Evolutionary conservation across 1,140 invertebrate species (phyloP), one percentile per base, ranked within the genome.

Genomic region (Pissodes strobi): DNA sequence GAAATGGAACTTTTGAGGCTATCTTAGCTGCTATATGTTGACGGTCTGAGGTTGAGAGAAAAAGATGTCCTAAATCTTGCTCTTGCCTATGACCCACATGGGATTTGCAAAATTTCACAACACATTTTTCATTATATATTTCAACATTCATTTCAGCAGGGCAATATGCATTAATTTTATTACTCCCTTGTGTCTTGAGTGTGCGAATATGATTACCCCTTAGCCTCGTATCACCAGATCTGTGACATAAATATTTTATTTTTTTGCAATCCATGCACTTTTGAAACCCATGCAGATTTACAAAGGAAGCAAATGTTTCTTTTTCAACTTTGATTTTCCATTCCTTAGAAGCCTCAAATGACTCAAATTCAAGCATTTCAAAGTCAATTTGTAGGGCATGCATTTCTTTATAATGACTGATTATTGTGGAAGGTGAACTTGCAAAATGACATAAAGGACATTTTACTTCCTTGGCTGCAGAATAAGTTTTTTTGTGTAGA

Each of bases 1-100:
- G 6, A 58, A 69, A 66, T 1, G 68, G 60, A 21, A 69, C 48
- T 60, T 58, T 58, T n/a, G 30, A 17, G 5, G 68, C 48, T 23
- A 70, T 46, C 43, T 70, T 70, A 4, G 23, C n/a, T 9, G 49
- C 49, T 17, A 53, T 12, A 10, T 27, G n/a, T 1, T 53, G 23
- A 1, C 49, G n/a, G 6, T 53, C 49, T 10, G 21, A 12, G 15
- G 30, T 6, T 37, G 27, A 15, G 6, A 27, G 49, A 37, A 53
- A 53, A 6, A 53, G 18, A 37, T 19, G 23, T 2, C 49, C 49
- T 6, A 53, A 30, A 25, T 49, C 48, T 13, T 38, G 10, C 37
- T 61, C 12, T 18, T 61, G 58, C 58, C 58, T 13, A 61, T 15
- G n/a, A n/a, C n/a, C n/a, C n/a, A n/a, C n/a, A n/a, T n/a, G n/a